Evolutionary conservation across 2,888 invertebrate genomes (phyloP).

Genomic region (Lasius fuliginosus): DNA sequence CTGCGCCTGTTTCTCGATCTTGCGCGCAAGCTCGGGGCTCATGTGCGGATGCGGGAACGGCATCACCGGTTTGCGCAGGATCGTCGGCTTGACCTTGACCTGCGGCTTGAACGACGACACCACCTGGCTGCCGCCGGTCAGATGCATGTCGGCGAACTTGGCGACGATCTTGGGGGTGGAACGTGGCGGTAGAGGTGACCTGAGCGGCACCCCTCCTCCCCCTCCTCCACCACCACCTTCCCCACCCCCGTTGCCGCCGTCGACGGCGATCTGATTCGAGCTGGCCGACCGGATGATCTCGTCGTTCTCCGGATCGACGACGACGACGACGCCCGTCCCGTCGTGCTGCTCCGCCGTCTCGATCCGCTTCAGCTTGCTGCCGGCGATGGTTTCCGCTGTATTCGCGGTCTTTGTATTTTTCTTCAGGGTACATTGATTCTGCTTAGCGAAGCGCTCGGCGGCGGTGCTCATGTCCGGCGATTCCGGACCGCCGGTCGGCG

Average conservation of each 20-base stretch:
- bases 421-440: constrained; percentile 92
- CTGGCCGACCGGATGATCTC: constrained; percentile 82
- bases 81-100: constrained; percentile 93
- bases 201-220: constrained; percentile 67
- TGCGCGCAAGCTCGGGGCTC: constrained; percentile 84
- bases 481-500: constrained; percentile 86
- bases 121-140: constrained; percentile 88
- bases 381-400: constrained; percentile 36
- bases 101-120: constrained; percentile 89
- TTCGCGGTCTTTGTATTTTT: constrained; percentile 88
- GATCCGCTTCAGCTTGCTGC: constrained; percentile 69
- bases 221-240: constrained; percentile 10
- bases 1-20: constrained; percentile 85
- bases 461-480: constrained; percentile 91
- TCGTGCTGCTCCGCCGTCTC: constrained; percentile 73
- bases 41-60: constrained; percentile 86
- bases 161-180: constrained; percentile 89
- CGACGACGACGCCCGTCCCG: constrained; percentile 14
- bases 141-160: constrained; percentile 89
- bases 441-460: constrained; percentile 93
- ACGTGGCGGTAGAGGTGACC: constrained; percentile 88
- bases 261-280: constrained; percentile 80
- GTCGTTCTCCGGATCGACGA: constrained; percentile 53
- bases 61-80: constrained; percentile 90
- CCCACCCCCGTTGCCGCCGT: neutral